phyloP scores from a whole-genome alignment of 2,113 vertebrate species.

The Aplodontia rufa region DNA sequence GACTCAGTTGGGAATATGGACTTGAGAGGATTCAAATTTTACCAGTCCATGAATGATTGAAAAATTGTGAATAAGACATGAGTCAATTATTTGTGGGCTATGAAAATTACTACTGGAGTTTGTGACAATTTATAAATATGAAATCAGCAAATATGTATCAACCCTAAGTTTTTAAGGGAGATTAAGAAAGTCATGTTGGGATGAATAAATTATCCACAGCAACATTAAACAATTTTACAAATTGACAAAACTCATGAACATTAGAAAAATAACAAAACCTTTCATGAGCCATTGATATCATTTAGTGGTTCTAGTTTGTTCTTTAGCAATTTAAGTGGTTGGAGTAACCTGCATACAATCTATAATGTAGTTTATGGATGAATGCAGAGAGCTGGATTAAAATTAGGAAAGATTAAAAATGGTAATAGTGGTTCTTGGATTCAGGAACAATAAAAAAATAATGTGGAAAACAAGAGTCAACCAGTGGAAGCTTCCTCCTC shows the following conservation, averaged over 20 bases:
- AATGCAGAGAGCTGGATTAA: neutral
- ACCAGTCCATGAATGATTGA: neutral
- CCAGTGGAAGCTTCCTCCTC: neutral
- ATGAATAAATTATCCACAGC: too few species aligned
- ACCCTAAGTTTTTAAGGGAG: neutral
- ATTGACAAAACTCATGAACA: neutral
- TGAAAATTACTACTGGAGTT: neutral
- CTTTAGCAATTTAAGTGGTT: neutral
- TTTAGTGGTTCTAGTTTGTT: neutral
- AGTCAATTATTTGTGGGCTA: neutral
- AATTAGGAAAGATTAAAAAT: neutral
- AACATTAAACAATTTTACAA: too few species aligned
- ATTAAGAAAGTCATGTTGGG: too few species aligned
- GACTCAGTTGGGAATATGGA: too few species aligned
- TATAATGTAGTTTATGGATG: neutral
- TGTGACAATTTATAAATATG: neutral
- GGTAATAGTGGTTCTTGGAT: neutral
- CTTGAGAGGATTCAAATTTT: neutral
- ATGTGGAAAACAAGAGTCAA: neutral
- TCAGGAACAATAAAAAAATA: neutral
- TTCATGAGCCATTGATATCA: neutral
- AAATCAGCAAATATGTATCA: neutral
- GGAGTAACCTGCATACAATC: neutral
- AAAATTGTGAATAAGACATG: neutral
- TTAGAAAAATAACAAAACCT: neutral